phyloP scores from a whole-genome alignment of 2,797 vertebrate genomes.

The Tangara arthus region DNA sequence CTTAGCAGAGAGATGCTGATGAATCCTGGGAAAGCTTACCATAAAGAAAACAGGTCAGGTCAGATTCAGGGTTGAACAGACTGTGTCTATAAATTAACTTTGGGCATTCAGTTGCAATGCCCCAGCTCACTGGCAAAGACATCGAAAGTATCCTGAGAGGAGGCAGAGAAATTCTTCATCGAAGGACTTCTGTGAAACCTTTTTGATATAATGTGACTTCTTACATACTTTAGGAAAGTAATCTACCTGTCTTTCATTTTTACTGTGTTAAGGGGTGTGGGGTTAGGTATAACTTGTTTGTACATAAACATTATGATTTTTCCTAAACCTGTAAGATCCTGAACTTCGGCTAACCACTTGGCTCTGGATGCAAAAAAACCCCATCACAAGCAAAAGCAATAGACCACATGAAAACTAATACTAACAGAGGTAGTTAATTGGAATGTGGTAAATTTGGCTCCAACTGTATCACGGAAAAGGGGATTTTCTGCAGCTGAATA shows the following conservation, averaged over 20 bases:
- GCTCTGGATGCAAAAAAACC: background rate
- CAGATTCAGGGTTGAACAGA: background rate
- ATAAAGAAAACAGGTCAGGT: background rate
- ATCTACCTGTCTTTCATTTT: background rate
- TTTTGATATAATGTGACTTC: background rate
- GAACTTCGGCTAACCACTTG: background rate
- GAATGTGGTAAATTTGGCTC: background rate
- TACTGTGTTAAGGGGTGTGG: background rate
- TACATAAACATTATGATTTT: constrained; percentile 2
- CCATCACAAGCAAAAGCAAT: background rate
- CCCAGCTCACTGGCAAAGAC: background rate
- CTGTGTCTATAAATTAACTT: background rate
- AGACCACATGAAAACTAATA: background rate
- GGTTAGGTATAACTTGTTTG: background rate
- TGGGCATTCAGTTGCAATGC: background rate
- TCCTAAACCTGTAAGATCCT: constrained; percentile 36
- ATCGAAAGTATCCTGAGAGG: background rate
- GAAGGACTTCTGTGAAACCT: background rate
- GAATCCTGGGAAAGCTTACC: background rate
- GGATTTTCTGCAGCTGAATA: constrained; percentile 22
- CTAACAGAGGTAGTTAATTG: background rate
- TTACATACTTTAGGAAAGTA: background rate
- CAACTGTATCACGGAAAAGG: background rate
- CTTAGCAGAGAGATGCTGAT: background rate
- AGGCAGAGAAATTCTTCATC: background rate